Evolutionary conservation across 2,888 invertebrate genomes (phyloP), one percentile per base, ranked within the genome.

Genomic region (Rhingia rostrata): DNA sequence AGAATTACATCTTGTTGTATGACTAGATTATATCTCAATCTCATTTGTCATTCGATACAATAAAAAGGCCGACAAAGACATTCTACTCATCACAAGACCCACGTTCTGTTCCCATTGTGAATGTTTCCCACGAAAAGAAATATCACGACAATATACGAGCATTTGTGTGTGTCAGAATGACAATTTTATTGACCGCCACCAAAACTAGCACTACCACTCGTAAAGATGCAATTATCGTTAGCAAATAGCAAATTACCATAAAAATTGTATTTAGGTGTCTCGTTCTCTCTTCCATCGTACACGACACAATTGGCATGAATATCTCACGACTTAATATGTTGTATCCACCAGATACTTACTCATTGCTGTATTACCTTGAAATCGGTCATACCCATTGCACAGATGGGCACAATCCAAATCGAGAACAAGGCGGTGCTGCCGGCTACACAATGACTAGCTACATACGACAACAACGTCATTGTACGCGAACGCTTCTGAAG

Each of bases 361-460:
- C 77, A 70, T 60, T 33, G 51, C 14, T 39, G 33, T 72, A 33
- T 80, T 80, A 70, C 80, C 80, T 84, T 80, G 84, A 80, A 70
- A 51, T 54, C 80, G 80, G 80, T 80, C 80, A 84, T 70, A 75
- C 70, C 37, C 63, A 73, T 37, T 70, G 70, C 84, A 84, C 80
- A 84, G 84, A 84, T 80, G 84, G 70, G 80, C 74, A 75, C 66
- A 54, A 66, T 63, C 80, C 80, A 66, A 80, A 84, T 70, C 84
- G 84, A 84, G 74, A 84, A 84, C 84, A 64, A 83, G 79, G 73
- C 79, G 58, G 63, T 58, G 32, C 12, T 51, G 45, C 33, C 37
- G 45, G 41, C 58, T 61, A 41, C 49, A 39, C 63, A 53, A 58
- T 43, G 30, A 58, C 37, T 14, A 54, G 4, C n/a, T 30, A 33